A percentile compares a stretch with the other conserved stretches of the same genome.
phyloP scores from a whole-genome alignment of 2,888 invertebrate genomes.

The Neria commutata region DNA sequence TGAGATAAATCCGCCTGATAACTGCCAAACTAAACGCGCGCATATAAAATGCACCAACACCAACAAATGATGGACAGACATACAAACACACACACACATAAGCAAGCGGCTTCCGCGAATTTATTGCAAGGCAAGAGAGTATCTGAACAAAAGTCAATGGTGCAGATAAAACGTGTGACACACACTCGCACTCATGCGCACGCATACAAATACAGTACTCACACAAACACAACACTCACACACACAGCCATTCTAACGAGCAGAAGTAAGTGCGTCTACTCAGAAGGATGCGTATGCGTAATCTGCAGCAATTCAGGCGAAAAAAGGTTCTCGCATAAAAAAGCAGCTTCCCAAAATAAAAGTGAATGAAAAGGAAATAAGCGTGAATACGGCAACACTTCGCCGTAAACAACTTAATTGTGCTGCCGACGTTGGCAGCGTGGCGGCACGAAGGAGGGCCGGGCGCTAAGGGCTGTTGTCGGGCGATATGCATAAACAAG shows the following conservation, averaged over 20 bases:
- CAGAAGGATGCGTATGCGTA: slow-evolving; percentile 43
- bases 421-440: slow-evolving; percentile 42
- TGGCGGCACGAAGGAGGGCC: slow-evolving; percentile 11
- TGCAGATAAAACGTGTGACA: slow-evolving; percentile 48
- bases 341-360: slow-evolving; percentile 33
- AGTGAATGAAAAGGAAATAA: slow-evolving; percentile 26
- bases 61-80: not conserved
- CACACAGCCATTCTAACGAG: slow-evolving; percentile 21
- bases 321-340: slow-evolving; percentile 45
- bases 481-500: slow-evolving; percentile 44
- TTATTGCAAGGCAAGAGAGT: not conserved
- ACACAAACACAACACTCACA: slow-evolving; percentile 28
- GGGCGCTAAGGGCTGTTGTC: slow-evolving; percentile 7
- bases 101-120: not conserved
- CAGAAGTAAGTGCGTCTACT: slow-evolving; percentile 8
- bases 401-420: slow-evolving; percentile 50
- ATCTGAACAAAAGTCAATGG: slow-evolving; percentile 52
- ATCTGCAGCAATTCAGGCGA: slow-evolving; percentile 52
- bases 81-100: not conserved
- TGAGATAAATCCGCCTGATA: slow-evolving; percentile 57
- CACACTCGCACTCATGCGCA: slow-evolving; percentile 23
- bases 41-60: slow-evolving; percentile 43
- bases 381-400: slow-evolving; percentile 31
- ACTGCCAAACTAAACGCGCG: slow-evolving; percentile 55
- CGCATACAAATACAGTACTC: slow-evolving; percentile 32